Conservation (phyloP, 2,113 vertebrate species). For the Ciconia stormi region DNA sequence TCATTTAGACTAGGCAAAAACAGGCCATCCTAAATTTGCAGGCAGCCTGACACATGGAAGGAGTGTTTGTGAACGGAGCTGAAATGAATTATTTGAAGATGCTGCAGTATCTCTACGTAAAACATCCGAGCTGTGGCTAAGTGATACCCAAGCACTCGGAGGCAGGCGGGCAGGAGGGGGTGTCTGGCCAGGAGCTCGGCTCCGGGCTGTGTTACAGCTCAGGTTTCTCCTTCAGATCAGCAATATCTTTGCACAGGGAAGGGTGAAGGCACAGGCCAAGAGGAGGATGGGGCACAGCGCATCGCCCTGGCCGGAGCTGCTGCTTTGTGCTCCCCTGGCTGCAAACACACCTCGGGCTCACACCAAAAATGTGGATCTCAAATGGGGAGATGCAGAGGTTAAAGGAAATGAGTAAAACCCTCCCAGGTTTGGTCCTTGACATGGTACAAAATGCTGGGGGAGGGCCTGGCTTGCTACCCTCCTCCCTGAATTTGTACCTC, state of each 20-base stretch:
- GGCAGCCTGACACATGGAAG: neutral
- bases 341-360: rapidly evolving
- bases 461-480: neutral
- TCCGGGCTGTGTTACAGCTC: neutral
- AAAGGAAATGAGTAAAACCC: neutral
- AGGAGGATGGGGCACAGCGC: neutral
- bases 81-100: neutral
- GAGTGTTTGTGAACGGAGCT: neutral
- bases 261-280: neutral
- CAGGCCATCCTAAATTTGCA: neutral
- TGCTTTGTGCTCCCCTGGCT: neutral
- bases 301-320: neutral
- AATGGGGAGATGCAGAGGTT: neutral
- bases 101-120: neutral
- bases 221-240: neutral
- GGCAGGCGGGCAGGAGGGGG: neutral
- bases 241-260: neutral
- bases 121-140: neutral
- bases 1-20: neutral
- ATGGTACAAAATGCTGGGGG: neutral
- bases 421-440: neutral
- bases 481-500: neutral
- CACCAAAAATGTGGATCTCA: neutral
- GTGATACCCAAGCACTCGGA: rapidly evolving
- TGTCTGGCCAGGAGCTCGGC: neutral